Evolutionary conservation across 1,140 invertebrate species (phyloP).

Genomic region (Choristoneura fumiferana): DNA sequence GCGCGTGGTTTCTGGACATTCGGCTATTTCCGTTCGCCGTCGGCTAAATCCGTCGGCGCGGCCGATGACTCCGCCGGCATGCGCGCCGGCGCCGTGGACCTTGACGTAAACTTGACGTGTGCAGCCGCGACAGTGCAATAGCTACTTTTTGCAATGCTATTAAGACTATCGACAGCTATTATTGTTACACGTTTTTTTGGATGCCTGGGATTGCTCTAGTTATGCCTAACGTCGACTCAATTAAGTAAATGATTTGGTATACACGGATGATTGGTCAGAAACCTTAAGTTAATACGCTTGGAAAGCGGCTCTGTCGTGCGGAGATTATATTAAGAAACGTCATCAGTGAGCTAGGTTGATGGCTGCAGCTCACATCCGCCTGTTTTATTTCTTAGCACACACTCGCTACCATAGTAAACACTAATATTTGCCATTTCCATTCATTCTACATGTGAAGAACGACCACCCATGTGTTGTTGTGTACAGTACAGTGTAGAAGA

Average conservation of each 20-base stretch:
- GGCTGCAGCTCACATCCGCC: background rate
- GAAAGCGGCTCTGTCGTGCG: background rate
- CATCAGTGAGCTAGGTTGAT: background rate
- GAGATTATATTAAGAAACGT: background rate
- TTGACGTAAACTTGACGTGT: conserved; percentile 43
- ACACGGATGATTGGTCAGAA: background rate
- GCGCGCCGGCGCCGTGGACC: conserved; percentile 52
- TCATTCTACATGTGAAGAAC: background rate
- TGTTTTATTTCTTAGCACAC: background rate
- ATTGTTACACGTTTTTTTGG: conserved; percentile 10
- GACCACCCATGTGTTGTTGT: background rate
- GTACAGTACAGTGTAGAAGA: background rate
- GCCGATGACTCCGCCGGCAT: conserved; percentile 68
- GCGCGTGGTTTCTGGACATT: conserved; percentile 51
- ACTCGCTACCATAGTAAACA: background rate
- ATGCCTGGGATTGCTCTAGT: conserved; percentile 14
- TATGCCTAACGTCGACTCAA: background rate
- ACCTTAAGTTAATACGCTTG: too few relatives aligned
- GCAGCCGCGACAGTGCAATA: conserved; percentile 26
- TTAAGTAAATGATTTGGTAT: background rate
- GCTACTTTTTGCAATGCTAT: conserved; percentile 21
- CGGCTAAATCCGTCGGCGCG: conserved; percentile 66
- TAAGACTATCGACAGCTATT: background rate
- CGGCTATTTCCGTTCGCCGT: conserved; percentile 62
- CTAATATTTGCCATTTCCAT: conserved; percentile 15